Base-by-base conservation (phyloP, 2,888 invertebrate species). In the Adineta ricciae region DNA sequence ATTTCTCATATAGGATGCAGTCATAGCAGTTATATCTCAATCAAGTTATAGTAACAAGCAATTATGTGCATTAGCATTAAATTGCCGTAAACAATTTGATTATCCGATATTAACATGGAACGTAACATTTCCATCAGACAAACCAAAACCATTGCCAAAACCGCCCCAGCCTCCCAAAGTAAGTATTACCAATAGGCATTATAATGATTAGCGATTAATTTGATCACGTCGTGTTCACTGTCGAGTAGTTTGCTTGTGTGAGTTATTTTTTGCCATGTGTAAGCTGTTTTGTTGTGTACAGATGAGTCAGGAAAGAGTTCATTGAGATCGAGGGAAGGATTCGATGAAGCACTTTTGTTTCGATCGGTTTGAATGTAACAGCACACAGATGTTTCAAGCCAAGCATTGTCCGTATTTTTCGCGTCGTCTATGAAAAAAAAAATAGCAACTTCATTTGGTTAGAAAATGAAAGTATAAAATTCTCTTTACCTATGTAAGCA, bases 41-140 rank as follows among this genome's bases (percentile, higher is more conserved):
- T 41, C 41, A 8, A 78, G n/a, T 41, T 78, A 41, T n/a, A 78
- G 8, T 41, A 78, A 41, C 9, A 78, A 78, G 41, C 78, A 78
- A 78, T 19, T 78, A 3, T 78, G 78, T 78, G 5, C 41, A 78
- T 78, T 78, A 41, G 78, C 41, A 41, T 78, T 78, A 24, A 14
- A 78, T n/a, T 78, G 78, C 16, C 9, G 41, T 38, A 78, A 78
- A 78, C 78, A n/a, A 78, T 41, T 41, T 9, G 41, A 78, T n/a
- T 38, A 41, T 41, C 78, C 78, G n/a, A 41, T 78, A 24, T n/a
- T 78, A 41, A 78, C 38, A 41, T 78, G 78, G 78, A 78, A 78
- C 41, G 78, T 78, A 21, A 78, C 78, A 41, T 78, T 78, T 78
- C 78, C 78, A n/a, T 8, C 9, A 41, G 78, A 41, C 14, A 38